Evolutionary conservation across 2,113 vertebrate genomes (phyloP), one percentile per base, ranked within the genome.

Genomic region (Piaya cayana): DNA sequence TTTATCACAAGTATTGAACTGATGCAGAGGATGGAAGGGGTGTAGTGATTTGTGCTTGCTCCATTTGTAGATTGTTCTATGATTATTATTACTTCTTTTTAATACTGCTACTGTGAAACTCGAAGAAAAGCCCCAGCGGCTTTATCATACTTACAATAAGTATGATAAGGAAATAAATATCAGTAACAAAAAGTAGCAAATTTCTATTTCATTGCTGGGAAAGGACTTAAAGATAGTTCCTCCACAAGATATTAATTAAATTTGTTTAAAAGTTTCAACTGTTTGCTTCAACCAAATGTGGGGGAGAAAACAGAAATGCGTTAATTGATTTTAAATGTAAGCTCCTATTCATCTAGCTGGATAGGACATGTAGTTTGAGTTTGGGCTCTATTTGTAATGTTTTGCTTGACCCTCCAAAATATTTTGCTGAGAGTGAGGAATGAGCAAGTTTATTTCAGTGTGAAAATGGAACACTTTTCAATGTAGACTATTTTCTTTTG

Each of bases 121-220:
- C 78, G 56, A 68, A 62, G 21, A 50, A 43, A 75, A 12, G 1
- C 7, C 11, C 59, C 68, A 26, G 15, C 87, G 60, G 14, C 37
- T 79, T 74, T 78, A 39, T 69, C 12, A 6, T 30, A 8, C 11
- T 64, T 58, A 5, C 0, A 0, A 0, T 15, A 59, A 78, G 9
- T 50, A 30, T 45, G 17, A 26, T 30, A 45, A 53, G 60, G 26
- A 82, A 70, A n/a, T 20, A 20, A 5, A 5, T 12, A 6, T 36
- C 17, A 43, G 18, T 34, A 63, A 23, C 18, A 63, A 32, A 2
- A 79, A 32, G 15, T 43, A 49, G 58, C 1, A 53, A 5, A 5
- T 86, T 84, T 67, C 36, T 79, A 22, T 55, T 75, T 91, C 42
- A 52, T 12, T 52, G 8, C 3, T 84, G 37, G 43, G 30, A 55